Base-by-base conservation (phyloP, 2,888 invertebrate species). In the Pedicia rivosa region DNA sequence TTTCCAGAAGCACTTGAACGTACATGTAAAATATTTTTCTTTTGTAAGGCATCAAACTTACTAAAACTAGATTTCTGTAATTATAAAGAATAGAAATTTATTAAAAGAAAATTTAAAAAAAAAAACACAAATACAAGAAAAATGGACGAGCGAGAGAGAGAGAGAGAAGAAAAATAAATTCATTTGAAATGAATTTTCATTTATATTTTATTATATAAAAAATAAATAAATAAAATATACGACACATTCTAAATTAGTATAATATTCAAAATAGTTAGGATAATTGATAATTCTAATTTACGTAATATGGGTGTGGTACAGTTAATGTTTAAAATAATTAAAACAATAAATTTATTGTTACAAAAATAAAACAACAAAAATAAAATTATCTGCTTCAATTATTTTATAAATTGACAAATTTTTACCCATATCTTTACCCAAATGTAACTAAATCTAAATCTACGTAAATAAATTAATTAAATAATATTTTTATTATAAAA, bases 21-120 rank as follows among this genome's bases (percentile, higher is more conserved):
- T 42, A 74, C 72, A 57, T 77, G 74, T 20, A 75, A 64, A 32
- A 73, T 40, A 40, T 54, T 69, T 54, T 74, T 73, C 62, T 76
- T 77, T 52, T 70, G 72, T 37, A 78, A 60, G 36, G 74, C 73
- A 55, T 79, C 78, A 55, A 78, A 78, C 63, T 79, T 78, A 54
- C 68, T 77, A 57, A 79, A 79, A 59, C 78, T 78, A 46, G 74
- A 76, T 65, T 77, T 78, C 78, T 79, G 45, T 24, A 43, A 44
- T 13, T 35, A 36, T 7, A 42, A 44, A 40, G 42, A 40, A 35
- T 35, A 34, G 39, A 43, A 37, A 35, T 33, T 40, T 37, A 27
- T 26, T 34, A 15, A 31, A 34, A 37, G 25, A 32, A 30, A 35
- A 38, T 20, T 36, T 25, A 35, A 31, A 28, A 36, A 34, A 36